These are phyloP conservation scores for Charaxes varanes DNA, from an alignment of 1,140 invertebrate species.

Conservation along the genomic window DNA sequence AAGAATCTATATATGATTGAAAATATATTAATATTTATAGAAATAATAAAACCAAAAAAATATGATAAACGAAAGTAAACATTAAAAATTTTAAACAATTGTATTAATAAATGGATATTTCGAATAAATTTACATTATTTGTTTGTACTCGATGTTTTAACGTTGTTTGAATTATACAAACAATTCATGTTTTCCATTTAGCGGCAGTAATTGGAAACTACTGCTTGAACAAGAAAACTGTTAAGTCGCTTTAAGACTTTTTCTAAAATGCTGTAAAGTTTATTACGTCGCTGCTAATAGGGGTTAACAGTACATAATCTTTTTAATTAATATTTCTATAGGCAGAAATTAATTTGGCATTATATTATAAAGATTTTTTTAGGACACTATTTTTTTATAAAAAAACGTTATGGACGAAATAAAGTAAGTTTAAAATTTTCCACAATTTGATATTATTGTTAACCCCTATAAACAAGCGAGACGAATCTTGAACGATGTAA, in stretches of 20 bases:
- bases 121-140: conserved; percentile 23
- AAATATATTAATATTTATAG: conserved; percentile 22
- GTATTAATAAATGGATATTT: conserved; percentile 15
- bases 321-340: too few species aligned
- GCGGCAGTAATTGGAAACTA: conserved; percentile 1
- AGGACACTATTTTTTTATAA: too few species aligned
- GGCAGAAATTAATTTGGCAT: too few species aligned
- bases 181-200: conserved; percentile 6
- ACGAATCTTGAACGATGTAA: conserved; percentile 15
- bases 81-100: conserved; percentile 12
- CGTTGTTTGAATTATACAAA: conserved; percentile 12
- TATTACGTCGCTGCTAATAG: too few species aligned
- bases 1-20: conserved; percentile 4
- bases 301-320: too few species aligned
- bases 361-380: too few species aligned
- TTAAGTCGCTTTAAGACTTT: conserved; percentile 7
- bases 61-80: conserved; percentile 5
- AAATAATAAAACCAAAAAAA: conserved; percentile 12
- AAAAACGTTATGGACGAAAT: too few species aligned
- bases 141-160: conserved; percentile 17
- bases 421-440: too few species aligned
- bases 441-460: not conserved
- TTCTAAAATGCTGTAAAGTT: conserved; percentile 9
- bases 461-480: not conserved
- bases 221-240: conserved; percentile 2